Evolutionary conservation across 2,888 invertebrate species (phyloP).

Genomic region (Baccha elongata): DNA sequence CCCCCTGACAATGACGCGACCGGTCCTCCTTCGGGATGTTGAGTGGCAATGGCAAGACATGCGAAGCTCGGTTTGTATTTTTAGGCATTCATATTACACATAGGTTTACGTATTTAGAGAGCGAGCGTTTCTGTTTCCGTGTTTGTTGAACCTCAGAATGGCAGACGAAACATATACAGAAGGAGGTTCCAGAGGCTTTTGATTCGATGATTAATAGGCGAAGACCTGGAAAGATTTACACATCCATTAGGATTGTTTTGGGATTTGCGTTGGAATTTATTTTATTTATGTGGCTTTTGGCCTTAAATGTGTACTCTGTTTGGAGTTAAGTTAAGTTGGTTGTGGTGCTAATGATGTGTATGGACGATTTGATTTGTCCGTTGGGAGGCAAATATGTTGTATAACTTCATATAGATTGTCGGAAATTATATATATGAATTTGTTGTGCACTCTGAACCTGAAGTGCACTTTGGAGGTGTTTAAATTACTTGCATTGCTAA

Average conservation of each 20-base stretch:
- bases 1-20: not conserved
- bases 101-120: not conserved
- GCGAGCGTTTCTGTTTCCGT: conserved; percentile 44
- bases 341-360: conserved; percentile 48
- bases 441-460: conserved; percentile 5
- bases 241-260: conserved; percentile 67
- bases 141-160: conserved; percentile 18
- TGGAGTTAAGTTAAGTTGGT: not conserved
- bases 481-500: conserved; percentile 38
- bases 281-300: conserved; percentile 31
- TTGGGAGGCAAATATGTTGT: not conserved
- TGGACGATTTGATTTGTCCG: conserved; percentile 42
- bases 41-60: conserved; percentile 40
- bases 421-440: not conserved
- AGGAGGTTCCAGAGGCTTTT: conserved; percentile 32
- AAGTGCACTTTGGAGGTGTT: conserved; percentile 44
- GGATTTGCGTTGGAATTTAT: conserved; percentile 63
- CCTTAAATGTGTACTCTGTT: not conserved
- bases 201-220: conserved; percentile 69
- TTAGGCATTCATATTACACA: not conserved
- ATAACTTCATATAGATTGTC: no score
- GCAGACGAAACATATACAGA: not conserved
- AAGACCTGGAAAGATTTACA: conserved; percentile 63
- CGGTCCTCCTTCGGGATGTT: conserved; percentile 34
- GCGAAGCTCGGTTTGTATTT: conserved; percentile 27